Base-by-base conservation (phyloP, 2,888 invertebrate species). In the Lasioglossum morio region DNA sequence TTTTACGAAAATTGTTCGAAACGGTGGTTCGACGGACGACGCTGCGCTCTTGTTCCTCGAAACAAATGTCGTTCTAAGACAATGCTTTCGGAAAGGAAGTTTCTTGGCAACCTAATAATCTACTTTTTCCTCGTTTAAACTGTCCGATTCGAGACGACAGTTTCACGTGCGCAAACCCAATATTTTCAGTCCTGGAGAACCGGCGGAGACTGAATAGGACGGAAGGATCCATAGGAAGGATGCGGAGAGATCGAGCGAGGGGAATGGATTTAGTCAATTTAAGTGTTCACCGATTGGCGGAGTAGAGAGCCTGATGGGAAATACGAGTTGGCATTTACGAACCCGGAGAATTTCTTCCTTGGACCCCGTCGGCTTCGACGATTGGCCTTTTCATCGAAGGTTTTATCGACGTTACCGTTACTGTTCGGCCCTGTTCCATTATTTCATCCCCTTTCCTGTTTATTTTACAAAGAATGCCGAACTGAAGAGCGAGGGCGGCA, bases 261-360 rank as follows among this genome's bases (percentile, higher is more conserved):
- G 81, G 70, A 57, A 74, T 63, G 43, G 79, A 79, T 89, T 79
- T 70, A 73, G 82, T 77, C 76, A 84, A 89, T 89, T 88, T 84
- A 86, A 87, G 81, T 57, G 77, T 86, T 72, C 43, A 73, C 40
- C 81, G 82, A 88, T 60, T 63, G 76, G 77, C 72, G 63, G 72
- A 30, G 81, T 43, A 43, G 69, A 75, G 78, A 72, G 43, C 73
- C 72, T 70, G 81, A 81, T 81, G 72, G 84, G 66, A 84, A 88
- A 86, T 89, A 76, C 84, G 72, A 88, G 66, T 77, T 66, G 82
- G 86, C 82, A 63, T 86, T 89, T 83, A 88, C 81, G 79, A 79
- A 81, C 30, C 30, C 74, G 30, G 76, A 34, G 72, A 84, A 86
- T 83, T 70, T 85, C 81, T 86, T 86, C 57, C 72, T 23, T 16